A percentile compares a stretch with the other conserved stretches of the same genome.
Conservation (phyloP, 92 coral and sea anemone genomes). For the Muricea muricata region DNA sequence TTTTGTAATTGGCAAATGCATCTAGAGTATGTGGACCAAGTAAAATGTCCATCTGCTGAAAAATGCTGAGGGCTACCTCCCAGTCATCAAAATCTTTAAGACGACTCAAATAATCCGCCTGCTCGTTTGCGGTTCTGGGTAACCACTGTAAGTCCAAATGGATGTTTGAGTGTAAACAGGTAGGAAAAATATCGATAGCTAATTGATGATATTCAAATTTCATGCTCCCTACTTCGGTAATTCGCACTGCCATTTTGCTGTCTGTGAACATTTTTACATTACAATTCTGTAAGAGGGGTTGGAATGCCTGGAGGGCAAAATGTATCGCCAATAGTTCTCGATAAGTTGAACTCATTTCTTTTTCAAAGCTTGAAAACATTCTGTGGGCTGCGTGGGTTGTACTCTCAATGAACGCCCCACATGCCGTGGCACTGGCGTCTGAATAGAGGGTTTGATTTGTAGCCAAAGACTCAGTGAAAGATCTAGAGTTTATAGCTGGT, state of each 20-base stretch:
- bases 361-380: constrained; percentile 4
- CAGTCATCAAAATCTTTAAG: constrained; percentile 37
- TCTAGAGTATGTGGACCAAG: constrained; percentile 54
- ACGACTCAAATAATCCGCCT: constrained; percentile 38
- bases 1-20: constrained; percentile 58
- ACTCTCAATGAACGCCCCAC: neutral
- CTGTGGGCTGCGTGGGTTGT: neutral
- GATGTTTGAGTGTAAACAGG: neutral
- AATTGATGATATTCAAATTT: neutral
- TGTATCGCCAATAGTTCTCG: constrained; percentile 18
- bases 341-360: constrained; percentile 10
- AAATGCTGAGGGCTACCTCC: neutral
- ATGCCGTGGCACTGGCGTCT: constrained; percentile 27
- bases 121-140: constrained; percentile 19
- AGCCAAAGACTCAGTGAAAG: neutral
- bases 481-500: neutral
- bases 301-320: constrained; percentile 4
- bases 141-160: constrained; percentile 38
- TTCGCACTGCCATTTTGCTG: constrained; percentile 26
- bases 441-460: neutral
- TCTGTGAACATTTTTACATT: constrained; percentile 30
- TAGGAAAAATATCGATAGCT: constrained; percentile 1
- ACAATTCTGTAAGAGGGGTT: neutral
- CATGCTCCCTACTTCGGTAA: constrained; percentile 35
- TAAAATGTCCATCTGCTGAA: constrained; percentile 9